Percentiles rank a stretch among this genome's conserved stretches.
These are phyloP conservation scores for Chlorops oryzae DNA, from an alignment of 1,140 invertebrate species.

Conservation along the genomic window DNA sequence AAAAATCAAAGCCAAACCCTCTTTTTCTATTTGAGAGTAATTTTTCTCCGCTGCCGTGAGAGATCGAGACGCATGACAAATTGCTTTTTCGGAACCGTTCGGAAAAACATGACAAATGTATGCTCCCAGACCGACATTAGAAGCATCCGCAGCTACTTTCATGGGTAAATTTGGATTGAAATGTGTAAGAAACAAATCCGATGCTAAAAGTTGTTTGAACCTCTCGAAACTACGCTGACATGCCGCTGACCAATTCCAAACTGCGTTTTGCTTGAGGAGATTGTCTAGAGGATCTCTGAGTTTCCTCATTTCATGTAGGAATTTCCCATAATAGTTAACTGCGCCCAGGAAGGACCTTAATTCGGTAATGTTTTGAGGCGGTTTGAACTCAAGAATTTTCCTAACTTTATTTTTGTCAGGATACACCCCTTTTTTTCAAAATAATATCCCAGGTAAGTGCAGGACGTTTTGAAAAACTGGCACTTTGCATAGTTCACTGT, in stretches of 20 bases:
- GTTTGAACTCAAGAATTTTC: constrained; percentile 45
- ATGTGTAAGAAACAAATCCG: constrained; percentile 17
- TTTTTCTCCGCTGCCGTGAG: too few relatives aligned
- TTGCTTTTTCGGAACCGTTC: constrained; percentile 31
- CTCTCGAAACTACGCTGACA: constrained; percentile 15
- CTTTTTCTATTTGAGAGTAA: constrained; percentile 44
- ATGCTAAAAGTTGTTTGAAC: constrained; percentile 14
- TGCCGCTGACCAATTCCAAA: constrained; percentile 13
- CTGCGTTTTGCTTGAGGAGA: neutral
- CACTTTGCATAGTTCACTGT: too few relatives aligned
- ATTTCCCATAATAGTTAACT: constrained; percentile 46
- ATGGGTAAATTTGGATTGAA: constrained; percentile 17
- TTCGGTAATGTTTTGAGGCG: too few relatives aligned
- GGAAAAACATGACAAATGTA: constrained; percentile 21
- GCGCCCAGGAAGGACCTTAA: too few relatives aligned
- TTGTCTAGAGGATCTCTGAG: constrained; percentile 11
- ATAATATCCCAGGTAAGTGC: constrained; percentile 38
- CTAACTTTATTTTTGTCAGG: constrained; percentile 31
- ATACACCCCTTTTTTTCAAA: constrained; percentile 38
- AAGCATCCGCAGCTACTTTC: constrained; percentile 26
- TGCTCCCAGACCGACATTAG: constrained; percentile 24
- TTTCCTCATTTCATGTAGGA: constrained; percentile 19
- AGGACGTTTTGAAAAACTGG: neutral
- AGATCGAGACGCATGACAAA: constrained; percentile 37
- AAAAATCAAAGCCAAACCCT: constrained; percentile 47